Percentiles rank a stretch among this genome's conserved stretches.
Evolutionary conservation across 2,113 vertebrate genomes (phyloP).

Genomic region (Syngnathus scovelli): DNA sequence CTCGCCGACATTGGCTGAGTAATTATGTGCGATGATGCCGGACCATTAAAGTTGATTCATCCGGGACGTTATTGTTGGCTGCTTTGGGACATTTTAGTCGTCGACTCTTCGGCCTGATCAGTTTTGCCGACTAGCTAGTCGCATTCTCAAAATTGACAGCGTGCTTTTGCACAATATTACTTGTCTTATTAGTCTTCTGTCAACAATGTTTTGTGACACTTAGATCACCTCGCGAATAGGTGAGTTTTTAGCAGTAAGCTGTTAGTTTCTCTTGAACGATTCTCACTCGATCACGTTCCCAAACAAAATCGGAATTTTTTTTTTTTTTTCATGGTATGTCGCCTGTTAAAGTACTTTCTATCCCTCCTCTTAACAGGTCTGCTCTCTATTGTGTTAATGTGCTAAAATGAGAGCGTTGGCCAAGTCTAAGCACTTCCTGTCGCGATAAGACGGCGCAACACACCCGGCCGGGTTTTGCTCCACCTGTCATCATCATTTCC

Average conservation of each 20-base stretch:
- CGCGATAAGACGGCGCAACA: neutral
- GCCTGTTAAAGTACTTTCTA: neutral
- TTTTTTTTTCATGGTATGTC: neutral
- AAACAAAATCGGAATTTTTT: neutral
- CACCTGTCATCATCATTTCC: neutral
- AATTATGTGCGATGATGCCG: neutral
- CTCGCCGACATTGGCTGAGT: neutral
- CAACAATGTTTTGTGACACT: too few relatives aligned
- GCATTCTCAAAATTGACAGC: neutral
- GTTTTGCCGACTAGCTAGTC: too few relatives aligned
- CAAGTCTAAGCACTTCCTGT: constrained; percentile 2
- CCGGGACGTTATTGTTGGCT: constrained; percentile 5
- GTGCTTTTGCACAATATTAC: too few relatives aligned
- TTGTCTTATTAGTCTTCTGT: too few relatives aligned
- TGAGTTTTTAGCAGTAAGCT: neutral
- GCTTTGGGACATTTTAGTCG: neutral
- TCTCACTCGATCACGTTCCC: neutral
- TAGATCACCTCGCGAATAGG: neutral
- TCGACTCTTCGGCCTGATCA: neutral
- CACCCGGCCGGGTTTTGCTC: neutral
- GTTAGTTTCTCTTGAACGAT: too few relatives aligned
- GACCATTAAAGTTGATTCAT: constrained; percentile 5
- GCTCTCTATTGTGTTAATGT: constrained; percentile 1
- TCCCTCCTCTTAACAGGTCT: neutral
- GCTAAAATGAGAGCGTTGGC: neutral